A percentile compares a stretch with the other conserved stretches of the same genome.
Conservation (phyloP, 2,113 vertebrate genomes). For the Esox niger region DNA sequence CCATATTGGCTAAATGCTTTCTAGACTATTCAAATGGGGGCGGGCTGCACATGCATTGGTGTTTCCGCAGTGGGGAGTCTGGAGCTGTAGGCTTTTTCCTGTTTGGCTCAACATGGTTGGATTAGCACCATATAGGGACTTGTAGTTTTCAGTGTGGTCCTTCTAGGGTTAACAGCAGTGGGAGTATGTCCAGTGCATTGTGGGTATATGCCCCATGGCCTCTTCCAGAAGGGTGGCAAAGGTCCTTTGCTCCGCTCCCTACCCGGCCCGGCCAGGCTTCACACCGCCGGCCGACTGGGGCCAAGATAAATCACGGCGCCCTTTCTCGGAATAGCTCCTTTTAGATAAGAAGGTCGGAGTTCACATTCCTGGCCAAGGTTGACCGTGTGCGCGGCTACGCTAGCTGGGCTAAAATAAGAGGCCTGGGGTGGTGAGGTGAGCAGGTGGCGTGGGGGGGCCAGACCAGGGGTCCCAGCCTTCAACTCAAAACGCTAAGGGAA, state of each 20-base stretch:
- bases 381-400: slow-evolving; percentile 42
- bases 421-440: slow-evolving; percentile 53
- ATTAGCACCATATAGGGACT: no score
- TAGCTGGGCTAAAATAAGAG: slow-evolving; percentile 71
- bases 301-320: slow-evolving; percentile 64
- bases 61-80: no score
- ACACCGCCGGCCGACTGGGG: slow-evolving; percentile 50
- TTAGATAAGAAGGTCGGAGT: slow-evolving; percentile 71
- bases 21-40: neutral
- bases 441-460: no score
- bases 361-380: slow-evolving; percentile 73
- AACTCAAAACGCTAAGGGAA: slow-evolving; percentile 52
- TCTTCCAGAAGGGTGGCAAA: slow-evolving; percentile 45
- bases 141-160: no score
- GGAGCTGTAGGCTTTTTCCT: no score
- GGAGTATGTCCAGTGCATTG: no score
- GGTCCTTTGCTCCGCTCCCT: slow-evolving; percentile 37
- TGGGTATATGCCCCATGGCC: slow-evolving; percentile 30
- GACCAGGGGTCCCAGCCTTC: slow-evolving; percentile 36
- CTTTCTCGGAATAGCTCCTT: slow-evolving; percentile 67
- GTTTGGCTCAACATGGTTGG: no score
- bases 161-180: no score
- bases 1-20: neutral
- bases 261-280: slow-evolving; percentile 38
- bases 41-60: neutral